A percentile compares a stretch with the other conserved stretches of the same genome.
Evolutionary conservation across 2,797 vertebrate species (phyloP).

Genomic region (Leuciscus waleckii): DNA sequence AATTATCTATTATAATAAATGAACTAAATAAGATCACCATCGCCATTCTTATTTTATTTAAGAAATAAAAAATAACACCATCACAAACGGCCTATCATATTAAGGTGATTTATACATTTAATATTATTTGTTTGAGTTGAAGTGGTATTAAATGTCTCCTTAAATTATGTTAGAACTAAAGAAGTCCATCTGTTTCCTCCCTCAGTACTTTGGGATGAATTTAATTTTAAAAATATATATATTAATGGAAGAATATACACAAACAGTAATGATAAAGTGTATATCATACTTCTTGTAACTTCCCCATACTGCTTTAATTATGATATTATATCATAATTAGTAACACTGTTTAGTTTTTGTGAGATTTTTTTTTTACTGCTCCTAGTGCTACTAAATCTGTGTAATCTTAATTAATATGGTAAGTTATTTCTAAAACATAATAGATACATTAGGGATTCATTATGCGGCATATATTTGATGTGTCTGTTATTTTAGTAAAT

Average conservation of each 20-base stretch:
- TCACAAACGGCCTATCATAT: background rate
- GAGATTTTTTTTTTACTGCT: background rate
- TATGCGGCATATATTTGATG: background rate
- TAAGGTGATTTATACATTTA: background rate
- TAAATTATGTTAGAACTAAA: background rate
- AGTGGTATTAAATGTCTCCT: background rate
- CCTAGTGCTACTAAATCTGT: background rate
- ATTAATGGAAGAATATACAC: background rate
- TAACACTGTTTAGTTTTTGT: background rate
- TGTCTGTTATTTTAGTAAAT: background rate
- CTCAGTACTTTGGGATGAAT: background rate
- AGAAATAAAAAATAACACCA: background rate
- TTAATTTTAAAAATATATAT: background rate
- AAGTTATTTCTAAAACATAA: background rate
- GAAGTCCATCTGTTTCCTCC: too few relatives aligned
- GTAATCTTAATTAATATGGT: background rate
- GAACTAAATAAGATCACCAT: too few relatives aligned
- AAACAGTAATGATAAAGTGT: background rate
- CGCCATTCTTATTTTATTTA: too few relatives aligned
- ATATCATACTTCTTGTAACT: background rate
- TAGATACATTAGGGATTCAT: background rate
- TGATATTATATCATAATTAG: background rate
- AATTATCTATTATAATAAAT: too few relatives aligned
- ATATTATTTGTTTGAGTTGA: background rate
- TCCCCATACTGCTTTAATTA: background rate